Percentiles rank a stretch among this genome's conserved stretches.
Conservation (phyloP, 2,888 invertebrate species). For the Cosmorhoe ocellata region DNA sequence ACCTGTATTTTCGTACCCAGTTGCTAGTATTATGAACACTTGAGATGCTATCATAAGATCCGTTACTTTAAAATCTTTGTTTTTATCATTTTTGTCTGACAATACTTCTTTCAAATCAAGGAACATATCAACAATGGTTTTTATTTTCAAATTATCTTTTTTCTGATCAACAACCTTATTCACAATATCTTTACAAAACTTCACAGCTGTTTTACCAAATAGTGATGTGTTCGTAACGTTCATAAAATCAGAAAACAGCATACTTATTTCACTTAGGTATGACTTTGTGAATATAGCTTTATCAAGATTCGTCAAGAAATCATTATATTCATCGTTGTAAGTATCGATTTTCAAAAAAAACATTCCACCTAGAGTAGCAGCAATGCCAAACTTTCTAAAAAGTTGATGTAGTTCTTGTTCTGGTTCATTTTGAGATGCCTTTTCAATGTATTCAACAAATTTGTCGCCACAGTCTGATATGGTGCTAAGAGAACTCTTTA, state of each 20-base stretch:
- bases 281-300: neutral
- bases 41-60: neutral
- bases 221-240: slow-evolving; percentile 21
- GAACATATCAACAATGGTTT: too few relatives aligned
- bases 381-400: neutral
- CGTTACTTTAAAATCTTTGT: neutral
- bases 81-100: too few relatives aligned
- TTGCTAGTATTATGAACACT: neutral
- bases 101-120: too few relatives aligned
- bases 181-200: too few relatives aligned
- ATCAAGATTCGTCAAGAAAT: neutral
- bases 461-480: slow-evolving; percentile 39
- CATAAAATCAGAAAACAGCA: neutral
- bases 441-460: slow-evolving; percentile 1
- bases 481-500: slow-evolving; percentile 29
- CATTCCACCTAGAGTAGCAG: slow-evolving; percentile 6
- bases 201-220: slow-evolving; percentile 12
- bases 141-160: too few relatives aligned
- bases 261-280: neutral
- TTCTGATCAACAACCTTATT: too few relatives aligned
- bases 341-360: neutral
- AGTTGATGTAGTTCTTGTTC: neutral
- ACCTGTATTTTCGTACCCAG: neutral
- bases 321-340: neutral
- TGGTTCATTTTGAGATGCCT: neutral